These are phyloP conservation scores for Fissipunctia ypsillon DNA, from an alignment of 2,888 invertebrate species.

Conservation along the genomic window DNA sequence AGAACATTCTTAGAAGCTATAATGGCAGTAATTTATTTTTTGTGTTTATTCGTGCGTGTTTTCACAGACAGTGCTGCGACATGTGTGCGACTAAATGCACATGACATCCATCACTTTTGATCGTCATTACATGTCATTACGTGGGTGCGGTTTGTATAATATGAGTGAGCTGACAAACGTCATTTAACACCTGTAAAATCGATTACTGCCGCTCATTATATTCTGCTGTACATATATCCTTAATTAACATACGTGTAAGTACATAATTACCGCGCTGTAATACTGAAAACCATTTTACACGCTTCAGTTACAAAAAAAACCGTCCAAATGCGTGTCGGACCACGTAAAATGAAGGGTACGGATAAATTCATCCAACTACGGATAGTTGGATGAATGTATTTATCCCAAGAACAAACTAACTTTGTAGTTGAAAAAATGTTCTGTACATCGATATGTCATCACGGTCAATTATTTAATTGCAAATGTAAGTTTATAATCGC, in stretches of 20 bases:
- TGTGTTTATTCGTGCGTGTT: constrained; percentile 27
- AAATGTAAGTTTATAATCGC: no score
- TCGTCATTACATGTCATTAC: constrained; percentile 42
- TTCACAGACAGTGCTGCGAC: constrained; percentile 17
- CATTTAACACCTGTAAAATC: constrained; percentile 53
- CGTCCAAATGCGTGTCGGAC: no score
- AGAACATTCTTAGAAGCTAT: constrained; percentile 44
- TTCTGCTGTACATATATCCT: not conserved
- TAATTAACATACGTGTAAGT: constrained; percentile 26
- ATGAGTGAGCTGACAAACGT: constrained; percentile 37
- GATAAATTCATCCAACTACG: no score
- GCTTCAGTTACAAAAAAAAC: not conserved
- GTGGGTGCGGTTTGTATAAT: constrained; percentile 26
- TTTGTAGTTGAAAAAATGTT: no score
- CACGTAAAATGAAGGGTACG: no score
- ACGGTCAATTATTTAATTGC: no score
- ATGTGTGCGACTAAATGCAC: constrained; percentile 15
- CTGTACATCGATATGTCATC: no score
- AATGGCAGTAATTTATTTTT: constrained; percentile 25
- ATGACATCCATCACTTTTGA: constrained; percentile 50
- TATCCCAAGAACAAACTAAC: no score
- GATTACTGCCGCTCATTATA: constrained; percentile 43
- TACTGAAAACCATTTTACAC: not conserved
- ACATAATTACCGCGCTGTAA: not conserved
- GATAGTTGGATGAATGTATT: no score